Evolutionary conservation across 2,888 invertebrate species (phyloP).

Genomic region (Andrena dorsata): DNA sequence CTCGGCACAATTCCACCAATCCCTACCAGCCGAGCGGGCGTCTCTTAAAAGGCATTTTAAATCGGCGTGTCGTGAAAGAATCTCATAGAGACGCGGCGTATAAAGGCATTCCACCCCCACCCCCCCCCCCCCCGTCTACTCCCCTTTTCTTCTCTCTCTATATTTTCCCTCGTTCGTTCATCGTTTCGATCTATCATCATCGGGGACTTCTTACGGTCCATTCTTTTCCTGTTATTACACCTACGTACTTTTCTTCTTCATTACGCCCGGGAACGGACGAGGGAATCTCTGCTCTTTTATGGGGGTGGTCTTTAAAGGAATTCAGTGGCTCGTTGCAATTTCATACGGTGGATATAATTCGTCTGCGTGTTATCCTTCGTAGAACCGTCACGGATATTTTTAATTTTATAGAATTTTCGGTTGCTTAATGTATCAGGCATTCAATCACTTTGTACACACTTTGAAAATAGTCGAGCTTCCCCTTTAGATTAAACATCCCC

Average conservation of each 20-base stretch:
- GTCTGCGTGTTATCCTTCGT: too few relatives aligned
- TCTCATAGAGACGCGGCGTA: slow-evolving; percentile 83
- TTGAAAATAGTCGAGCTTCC: too few relatives aligned
- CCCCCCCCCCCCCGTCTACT: slow-evolving; percentile 47
- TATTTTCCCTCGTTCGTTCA: slow-evolving; percentile 53
- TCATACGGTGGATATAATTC: too few relatives aligned
- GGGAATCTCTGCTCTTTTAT: slow-evolving; percentile 11
- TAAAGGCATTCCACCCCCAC: slow-evolving; percentile 82
- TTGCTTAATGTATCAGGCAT: too few relatives aligned
- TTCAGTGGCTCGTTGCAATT: not conserved
- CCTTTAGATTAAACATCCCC: not conserved
- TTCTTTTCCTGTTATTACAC: slow-evolving; percentile 41
- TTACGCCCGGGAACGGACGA: not conserved
- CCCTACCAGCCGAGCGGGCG: slow-evolving; percentile 54
- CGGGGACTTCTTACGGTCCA: slow-evolving; percentile 33
- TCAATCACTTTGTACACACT: too few relatives aligned
- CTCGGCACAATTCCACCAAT: slow-evolving; percentile 72
- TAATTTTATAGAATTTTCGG: too few relatives aligned
- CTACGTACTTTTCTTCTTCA: slow-evolving; percentile 9
- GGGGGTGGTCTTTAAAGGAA: not conserved
- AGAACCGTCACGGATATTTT: too few relatives aligned
- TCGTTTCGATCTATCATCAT: slow-evolving; percentile 63
- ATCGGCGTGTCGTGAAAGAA: slow-evolving; percentile 83
- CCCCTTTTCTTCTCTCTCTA: slow-evolving; percentile 26
- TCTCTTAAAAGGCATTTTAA: slow-evolving; percentile 81